These are phyloP conservation scores for Festucalex cinctus DNA, from an alignment of 2,113 vertebrate genomes.

Conservation along the genomic window DNA sequence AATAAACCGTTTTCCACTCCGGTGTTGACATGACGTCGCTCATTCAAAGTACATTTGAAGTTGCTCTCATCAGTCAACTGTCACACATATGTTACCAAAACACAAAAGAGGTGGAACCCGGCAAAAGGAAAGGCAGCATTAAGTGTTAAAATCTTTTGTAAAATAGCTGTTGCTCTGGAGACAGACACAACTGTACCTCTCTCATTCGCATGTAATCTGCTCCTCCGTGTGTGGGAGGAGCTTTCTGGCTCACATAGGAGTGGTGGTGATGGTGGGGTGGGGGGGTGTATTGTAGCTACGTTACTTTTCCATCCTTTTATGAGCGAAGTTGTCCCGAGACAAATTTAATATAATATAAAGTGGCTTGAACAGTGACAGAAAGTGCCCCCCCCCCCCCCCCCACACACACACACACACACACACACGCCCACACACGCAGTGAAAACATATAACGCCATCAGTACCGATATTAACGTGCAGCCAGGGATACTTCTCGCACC, in stretches of 20 bases:
- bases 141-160: neutral
- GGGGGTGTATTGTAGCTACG: no score
- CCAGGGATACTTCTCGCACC: no score
- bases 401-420: no score
- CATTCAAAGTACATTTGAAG: slow-evolving; percentile 14
- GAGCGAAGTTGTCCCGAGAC: no score
- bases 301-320: no score
- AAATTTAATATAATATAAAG: no score
- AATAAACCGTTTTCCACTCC: slow-evolving; percentile 22
- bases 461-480: no score
- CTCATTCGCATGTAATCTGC: slow-evolving; percentile 54
- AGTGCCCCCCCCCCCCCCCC: no score
- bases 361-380: no score
- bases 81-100: slow-evolving; percentile 4
- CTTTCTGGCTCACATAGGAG: slow-evolving; percentile 1
- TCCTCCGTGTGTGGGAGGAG: slow-evolving; percentile 53
- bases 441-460: no score
- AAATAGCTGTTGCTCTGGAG: neutral
- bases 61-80: neutral
- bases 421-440: no score
- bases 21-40: slow-evolving; percentile 24
- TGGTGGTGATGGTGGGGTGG: no score
- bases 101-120: neutral
- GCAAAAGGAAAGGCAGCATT: neutral
- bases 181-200: slow-evolving; percentile 7